These are phyloP conservation scores for Haemorhous mexicanus DNA, from an alignment of 2,113 vertebrate species.

Conservation along the genomic window DNA sequence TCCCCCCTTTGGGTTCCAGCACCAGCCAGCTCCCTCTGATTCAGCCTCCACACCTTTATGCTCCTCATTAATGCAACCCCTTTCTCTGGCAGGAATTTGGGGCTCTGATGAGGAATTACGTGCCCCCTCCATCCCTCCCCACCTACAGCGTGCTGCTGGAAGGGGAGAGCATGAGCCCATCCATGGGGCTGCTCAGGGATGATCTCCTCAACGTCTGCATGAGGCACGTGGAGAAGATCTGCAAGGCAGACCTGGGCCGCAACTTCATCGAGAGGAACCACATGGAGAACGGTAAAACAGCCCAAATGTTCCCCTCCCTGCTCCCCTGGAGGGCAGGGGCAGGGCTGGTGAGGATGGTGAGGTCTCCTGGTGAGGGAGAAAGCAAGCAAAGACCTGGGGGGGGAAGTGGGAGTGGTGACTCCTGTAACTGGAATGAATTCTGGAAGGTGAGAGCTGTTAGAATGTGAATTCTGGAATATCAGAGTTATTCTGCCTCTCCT, in stretches of 20 bases:
- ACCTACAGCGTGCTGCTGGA: constrained; percentile 79
- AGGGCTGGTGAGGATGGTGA: neutral
- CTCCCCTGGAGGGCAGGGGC: neutral
- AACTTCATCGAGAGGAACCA: constrained; percentile 80
- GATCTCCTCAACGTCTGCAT: constrained; percentile 77
- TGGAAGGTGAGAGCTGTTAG: neutral
- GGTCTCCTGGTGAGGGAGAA: neutral
- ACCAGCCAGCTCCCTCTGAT: neutral
- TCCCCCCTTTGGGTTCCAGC: neutral
- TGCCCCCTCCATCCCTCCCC: constrained; percentile 74
- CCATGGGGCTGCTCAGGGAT: constrained; percentile 74
- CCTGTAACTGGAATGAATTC: neutral
- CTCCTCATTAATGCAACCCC: neutral
- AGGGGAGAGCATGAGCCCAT: constrained; percentile 76
- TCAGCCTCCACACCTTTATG: neutral
- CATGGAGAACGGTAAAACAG: constrained; percentile 72
- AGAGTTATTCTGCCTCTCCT: neutral
- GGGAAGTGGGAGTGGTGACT: neutral
- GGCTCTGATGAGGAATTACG: constrained; percentile 75
- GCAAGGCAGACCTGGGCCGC: constrained; percentile 74
- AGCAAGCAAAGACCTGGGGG: neutral
- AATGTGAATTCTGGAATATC: neutral
- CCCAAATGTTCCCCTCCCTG: neutral
- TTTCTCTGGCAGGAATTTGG: constrained; percentile 72
- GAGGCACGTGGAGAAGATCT: constrained; percentile 80